phyloP scores from a whole-genome alignment of 2,888 invertebrate species.

The Dione juno region DNA sequence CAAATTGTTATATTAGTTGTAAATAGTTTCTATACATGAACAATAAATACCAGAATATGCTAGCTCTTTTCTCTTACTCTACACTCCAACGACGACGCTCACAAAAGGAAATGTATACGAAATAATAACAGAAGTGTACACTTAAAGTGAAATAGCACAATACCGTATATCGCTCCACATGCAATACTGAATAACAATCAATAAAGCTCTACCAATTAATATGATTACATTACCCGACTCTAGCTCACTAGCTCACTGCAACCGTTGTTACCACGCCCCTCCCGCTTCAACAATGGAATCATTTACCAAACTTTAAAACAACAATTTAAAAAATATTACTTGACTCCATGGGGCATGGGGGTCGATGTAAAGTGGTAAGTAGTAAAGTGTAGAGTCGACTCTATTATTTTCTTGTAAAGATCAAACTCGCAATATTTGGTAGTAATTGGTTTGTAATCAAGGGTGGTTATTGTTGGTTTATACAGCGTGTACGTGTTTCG shows the following conservation, averaged over 20 bases:
- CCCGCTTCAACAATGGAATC: background rate
- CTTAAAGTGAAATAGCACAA: slow-evolving; percentile 12
- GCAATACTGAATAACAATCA: slow-evolving; percentile 3
- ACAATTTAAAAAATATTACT: slow-evolving; percentile 23
- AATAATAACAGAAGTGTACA: slow-evolving; percentile 3
- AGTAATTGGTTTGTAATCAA: slow-evolving; percentile 1
- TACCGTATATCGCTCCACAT: slow-evolving; percentile 4
- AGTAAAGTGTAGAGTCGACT: slow-evolving; percentile 12
- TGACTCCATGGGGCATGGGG: slow-evolving; percentile 21
- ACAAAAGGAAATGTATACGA: background rate
- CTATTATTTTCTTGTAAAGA: slow-evolving; percentile 16
- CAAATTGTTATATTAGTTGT: background rate
- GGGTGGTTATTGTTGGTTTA: slow-evolving; percentile 1
- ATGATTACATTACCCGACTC: slow-evolving; percentile 17
- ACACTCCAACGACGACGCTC: background rate
- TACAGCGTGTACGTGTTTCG: slow-evolving; percentile 9
- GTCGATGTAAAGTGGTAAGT: slow-evolving; percentile 1
- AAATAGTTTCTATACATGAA: background rate
- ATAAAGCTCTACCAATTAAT: slow-evolving; percentile 19
- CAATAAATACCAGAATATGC: slow-evolving; percentile 10
- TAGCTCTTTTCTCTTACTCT: background rate
- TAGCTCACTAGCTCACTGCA: slow-evolving; percentile 7
- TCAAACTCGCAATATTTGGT: slow-evolving; percentile 14
- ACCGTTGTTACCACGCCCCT: slow-evolving; percentile 19
- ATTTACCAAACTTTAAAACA: slow-evolving; percentile 24